phyloP scores from a whole-genome alignment of 2,113 vertebrate genomes.

The Caloenas nicobarica region DNA sequence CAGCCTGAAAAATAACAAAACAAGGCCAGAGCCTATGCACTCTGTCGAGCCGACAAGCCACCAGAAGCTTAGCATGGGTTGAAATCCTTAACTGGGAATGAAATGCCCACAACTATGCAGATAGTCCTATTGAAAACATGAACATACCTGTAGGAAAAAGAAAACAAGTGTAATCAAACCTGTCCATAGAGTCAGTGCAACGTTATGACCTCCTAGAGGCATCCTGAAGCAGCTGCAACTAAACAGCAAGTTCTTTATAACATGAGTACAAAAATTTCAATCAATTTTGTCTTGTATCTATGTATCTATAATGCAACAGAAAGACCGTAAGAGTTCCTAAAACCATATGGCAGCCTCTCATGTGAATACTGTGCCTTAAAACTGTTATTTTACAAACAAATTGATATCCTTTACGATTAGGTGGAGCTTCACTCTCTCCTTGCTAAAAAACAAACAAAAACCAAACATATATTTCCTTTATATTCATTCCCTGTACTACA shows the following conservation, averaged over 20 bases:
- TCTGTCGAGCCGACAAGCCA: background rate
- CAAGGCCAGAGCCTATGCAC: background rate
- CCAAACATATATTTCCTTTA: background rate
- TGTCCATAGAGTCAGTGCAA: background rate
- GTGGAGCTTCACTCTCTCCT: background rate
- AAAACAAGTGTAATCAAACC: background rate
- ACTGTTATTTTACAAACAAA: background rate
- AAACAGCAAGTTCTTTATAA: background rate
- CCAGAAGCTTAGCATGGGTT: background rate
- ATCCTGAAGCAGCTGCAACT: background rate
- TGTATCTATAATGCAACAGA: background rate
- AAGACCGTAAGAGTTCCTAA: background rate
- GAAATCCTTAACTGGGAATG: background rate
- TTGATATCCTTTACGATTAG: background rate
- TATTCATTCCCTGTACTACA: background rate
- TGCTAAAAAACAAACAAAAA: background rate
- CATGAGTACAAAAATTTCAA: background rate
- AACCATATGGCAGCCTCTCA: background rate
- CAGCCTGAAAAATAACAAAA: background rate
- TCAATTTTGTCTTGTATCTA: background rate
- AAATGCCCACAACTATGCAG: background rate
- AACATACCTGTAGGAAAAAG: background rate
- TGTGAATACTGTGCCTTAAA: background rate
- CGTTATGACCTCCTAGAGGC: background rate
- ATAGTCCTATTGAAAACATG: background rate